Evolutionary conservation across 2,797 vertebrate species (phyloP).

Genomic region (Lepilemur septentrionalis): DNA sequence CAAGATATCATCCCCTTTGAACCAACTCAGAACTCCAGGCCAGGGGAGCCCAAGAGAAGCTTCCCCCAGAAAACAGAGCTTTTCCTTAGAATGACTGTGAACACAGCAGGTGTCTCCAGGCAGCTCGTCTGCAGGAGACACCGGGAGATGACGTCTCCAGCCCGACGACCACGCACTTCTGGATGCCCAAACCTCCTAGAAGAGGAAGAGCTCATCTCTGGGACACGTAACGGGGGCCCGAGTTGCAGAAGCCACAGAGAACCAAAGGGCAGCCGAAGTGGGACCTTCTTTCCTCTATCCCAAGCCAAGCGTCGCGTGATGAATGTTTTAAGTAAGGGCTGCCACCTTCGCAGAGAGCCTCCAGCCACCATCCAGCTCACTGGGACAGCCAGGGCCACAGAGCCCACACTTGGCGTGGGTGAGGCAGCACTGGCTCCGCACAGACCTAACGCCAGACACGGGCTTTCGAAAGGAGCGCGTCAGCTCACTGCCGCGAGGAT

Average conservation of each 20-base stretch:
- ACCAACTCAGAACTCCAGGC: background rate
- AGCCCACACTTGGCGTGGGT: background rate
- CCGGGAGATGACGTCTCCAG: background rate
- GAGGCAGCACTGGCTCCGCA: background rate
- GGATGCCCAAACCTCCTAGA: fast-evolving
- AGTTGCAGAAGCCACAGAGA: background rate
- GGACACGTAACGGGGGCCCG: background rate
- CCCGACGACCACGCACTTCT: fast-evolving
- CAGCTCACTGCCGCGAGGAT: fast-evolving
- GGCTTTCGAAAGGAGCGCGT: fast-evolving
- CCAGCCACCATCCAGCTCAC: background rate
- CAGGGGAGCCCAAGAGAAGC: fast-evolving
- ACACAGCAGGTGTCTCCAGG: background rate
- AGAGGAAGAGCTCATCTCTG: background rate
- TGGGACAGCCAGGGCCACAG: background rate
- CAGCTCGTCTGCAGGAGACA: fast-evolving
- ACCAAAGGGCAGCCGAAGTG: fast-evolving
- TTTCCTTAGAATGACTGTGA: background rate
- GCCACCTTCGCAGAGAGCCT: background rate
- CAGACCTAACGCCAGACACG: fast-evolving
- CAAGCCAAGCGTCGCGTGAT: background rate
- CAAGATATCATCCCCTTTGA: background rate
- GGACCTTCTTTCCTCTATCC: background rate
- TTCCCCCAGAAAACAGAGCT: background rate
- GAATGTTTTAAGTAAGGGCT: background rate